Base-by-base conservation (phyloP, 2,113 vertebrate species). In the Pedetes capensis region DNA sequence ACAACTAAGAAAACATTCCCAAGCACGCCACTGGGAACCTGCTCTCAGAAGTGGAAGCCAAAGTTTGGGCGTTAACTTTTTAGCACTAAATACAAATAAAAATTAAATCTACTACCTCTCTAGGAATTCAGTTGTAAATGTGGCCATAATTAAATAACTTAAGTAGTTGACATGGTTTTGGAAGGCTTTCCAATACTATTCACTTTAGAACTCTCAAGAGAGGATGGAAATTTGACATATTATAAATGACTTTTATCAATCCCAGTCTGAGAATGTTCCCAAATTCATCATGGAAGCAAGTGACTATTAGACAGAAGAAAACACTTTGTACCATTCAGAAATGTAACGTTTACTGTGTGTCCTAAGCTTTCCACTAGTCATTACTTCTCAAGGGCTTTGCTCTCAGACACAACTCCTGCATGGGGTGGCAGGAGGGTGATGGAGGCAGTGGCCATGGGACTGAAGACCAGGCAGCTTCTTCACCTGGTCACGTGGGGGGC, bases 351-450 rank as follows among this genome's bases (percentile, higher is more conserved):
- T 20, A 44, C n/a, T 59, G n/a, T 61, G 1, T 23, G 0, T 32
- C 72, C 44, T 47, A 64, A 32, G 9, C 61, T 2, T 39, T 8
- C 25, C 44, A 14, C 10, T 3, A 32, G 25, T 9, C 49, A 8
- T n/a, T 2, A 5, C 14, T n/a, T 29, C 34, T 22, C 3, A 37
- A n/a, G 5, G 5, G 42, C 49, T 64, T 69, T 47, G 44, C 18
- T 12, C 29, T 14, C 39, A 34, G 42, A 32, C 3, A 25, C 0
- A 3, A 39, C 6, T 16, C 1, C 16, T 4, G 20, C 22, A 0
- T 0, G 25, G 47, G 42, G 32, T 0, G 11, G 4, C 1, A 6
- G 16, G 1, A 3, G 16, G 18, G 9, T 22, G 32, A 3, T 0
- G 7, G 32, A 0, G 6, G 27, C 49, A 49, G 49, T 5, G 8